Conservation (phyloP, 2,113 vertebrate genomes). For the Mobula birostris region DNA sequence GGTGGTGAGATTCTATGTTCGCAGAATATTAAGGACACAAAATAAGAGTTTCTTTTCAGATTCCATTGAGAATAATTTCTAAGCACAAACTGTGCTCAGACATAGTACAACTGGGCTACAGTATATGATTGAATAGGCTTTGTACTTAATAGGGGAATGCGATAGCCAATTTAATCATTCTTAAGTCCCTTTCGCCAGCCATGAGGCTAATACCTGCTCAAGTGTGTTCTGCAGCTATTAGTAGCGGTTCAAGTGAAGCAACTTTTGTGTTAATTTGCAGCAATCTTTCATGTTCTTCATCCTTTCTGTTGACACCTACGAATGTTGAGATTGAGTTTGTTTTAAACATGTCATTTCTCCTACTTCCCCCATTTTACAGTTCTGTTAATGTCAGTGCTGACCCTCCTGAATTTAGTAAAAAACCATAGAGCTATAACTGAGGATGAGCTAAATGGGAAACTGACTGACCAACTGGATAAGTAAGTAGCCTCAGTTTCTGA, state of each 20-base stretch:
- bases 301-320: neutral
- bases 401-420: neutral
- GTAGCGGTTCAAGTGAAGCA: conserved; percentile 11
- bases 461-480: neutral
- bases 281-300: conserved; percentile 14
- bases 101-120: neutral
- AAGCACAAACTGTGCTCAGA: neutral
- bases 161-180: neutral
- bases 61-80: neutral
- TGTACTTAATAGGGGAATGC: neutral
- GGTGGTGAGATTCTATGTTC: neutral
- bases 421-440: neutral
- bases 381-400: neutral
- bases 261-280: neutral
- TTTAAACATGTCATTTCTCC: neutral
- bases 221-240: neutral
- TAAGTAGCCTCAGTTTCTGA: neutral
- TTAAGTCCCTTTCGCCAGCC: neutral
- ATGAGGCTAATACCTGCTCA: neutral
- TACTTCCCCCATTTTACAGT: neutral
- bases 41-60: conserved; percentile 13
- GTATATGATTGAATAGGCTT: neutral
- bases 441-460: neutral
- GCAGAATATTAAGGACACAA: neutral
- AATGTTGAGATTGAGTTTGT: neutral